phyloP scores from a whole-genome alignment of 2,888 invertebrate genomes.

The Drosophila anomalata region DNA sequence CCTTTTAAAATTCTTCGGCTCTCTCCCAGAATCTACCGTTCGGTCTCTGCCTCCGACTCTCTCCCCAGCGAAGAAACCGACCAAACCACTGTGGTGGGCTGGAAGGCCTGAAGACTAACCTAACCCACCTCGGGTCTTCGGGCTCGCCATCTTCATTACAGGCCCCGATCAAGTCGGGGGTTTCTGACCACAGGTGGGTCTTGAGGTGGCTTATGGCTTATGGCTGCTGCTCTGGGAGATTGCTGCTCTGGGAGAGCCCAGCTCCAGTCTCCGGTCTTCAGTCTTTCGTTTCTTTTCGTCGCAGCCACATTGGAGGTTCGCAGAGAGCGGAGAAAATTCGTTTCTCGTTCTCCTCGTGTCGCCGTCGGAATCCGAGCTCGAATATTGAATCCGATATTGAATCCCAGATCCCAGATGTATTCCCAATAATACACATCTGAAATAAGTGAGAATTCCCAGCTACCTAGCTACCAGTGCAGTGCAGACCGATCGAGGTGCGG shows the following conservation, averaged over 20 bases:
- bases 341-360: conserved; percentile 47
- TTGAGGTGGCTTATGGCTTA: conserved; percentile 20
- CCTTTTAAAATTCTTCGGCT: conserved; percentile 75
- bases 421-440: conserved; percentile 8
- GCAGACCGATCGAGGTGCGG: conserved; percentile 37
- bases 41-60: conserved; percentile 10
- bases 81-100: conserved; percentile 71
- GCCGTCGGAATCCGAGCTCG: conserved; percentile 40
- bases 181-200: conserved; percentile 65
- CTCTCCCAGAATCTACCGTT: conserved; percentile 22
- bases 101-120: not conserved
- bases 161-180: conserved; percentile 5
- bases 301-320: conserved; percentile 77
- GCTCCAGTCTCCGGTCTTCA: conserved; percentile 57
- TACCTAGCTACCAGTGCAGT: conserved; percentile 29
- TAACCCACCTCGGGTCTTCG: conserved; percentile 27
- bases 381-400: conserved; percentile 26
- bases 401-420: conserved; percentile 19
- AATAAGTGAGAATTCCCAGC: conserved; percentile 5
- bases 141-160: conserved; percentile 54
- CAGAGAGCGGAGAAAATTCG: conserved; percentile 65
- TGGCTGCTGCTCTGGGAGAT: conserved; percentile 20
- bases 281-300: conserved; percentile 83
- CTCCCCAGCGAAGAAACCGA: conserved; percentile 49
- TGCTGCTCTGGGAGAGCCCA: conserved; percentile 37